Conservation (phyloP, 2,888 invertebrate species). For the Meiosimyza platycephala region DNA sequence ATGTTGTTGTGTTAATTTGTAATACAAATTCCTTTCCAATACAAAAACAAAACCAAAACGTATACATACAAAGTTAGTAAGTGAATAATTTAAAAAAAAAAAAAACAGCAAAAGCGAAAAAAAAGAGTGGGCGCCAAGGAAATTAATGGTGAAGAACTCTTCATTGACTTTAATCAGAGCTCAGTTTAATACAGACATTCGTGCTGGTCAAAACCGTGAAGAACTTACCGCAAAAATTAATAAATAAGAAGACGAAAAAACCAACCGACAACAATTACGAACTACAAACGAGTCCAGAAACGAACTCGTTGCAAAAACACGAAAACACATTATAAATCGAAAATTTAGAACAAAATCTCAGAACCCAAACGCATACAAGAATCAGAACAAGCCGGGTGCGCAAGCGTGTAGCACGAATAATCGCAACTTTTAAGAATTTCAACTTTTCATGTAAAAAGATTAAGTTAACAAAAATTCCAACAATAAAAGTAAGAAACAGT, state of each 20-base stretch:
- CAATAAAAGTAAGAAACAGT: not conserved
- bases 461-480: no score
- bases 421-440: conserved; percentile 29
- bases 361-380: conserved; percentile 21
- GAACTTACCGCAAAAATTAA: not conserved
- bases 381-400: conserved; percentile 62
- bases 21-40: conserved; percentile 23
- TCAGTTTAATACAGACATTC: conserved; percentile 26
- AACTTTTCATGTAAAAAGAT: not conserved
- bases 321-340: not conserved
- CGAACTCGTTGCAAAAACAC: conserved; percentile 6
- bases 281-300: conserved; percentile 21
- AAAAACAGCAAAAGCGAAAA: no score
- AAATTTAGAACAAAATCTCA: conserved; percentile 32
- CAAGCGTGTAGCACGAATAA: conserved; percentile 59
- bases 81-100: no score
- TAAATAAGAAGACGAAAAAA: not conserved
- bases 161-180: not conserved
- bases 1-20: conserved; percentile 6
- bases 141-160: conserved; percentile 16
- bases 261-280: not conserved
- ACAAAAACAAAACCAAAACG: not conserved
- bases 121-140: not conserved
- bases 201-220: conserved; percentile 4
- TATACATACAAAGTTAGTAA: no score